phyloP scores from a whole-genome alignment of 2,113 vertebrate genomes.

The Bujurquina vittata region DNA sequence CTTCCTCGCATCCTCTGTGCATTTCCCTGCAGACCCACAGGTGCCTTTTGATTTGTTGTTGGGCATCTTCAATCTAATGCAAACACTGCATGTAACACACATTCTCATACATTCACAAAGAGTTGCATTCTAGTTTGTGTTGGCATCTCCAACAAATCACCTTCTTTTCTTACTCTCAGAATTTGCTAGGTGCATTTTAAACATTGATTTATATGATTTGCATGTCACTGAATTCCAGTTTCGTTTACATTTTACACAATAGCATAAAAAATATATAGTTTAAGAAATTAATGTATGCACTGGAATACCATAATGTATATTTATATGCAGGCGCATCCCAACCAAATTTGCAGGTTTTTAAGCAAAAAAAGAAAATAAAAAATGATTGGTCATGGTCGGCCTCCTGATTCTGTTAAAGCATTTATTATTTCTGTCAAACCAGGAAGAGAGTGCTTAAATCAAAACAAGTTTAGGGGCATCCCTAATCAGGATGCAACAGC shows the following conservation, averaged over 20 bases:
- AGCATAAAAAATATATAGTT: not conserved
- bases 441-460: not conserved
- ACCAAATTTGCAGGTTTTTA: not conserved
- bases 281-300: not conserved
- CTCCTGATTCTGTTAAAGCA: not conserved
- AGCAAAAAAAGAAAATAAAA: not conserved
- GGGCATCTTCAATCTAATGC: conserved; percentile 12
- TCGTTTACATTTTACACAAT: not conserved
- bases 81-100: not conserved
- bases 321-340: not conserved
- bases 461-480: conserved; percentile 15
- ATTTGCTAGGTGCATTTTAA: not conserved
- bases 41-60: conserved; percentile 35
- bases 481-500: conserved; percentile 10
- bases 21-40: conserved; percentile 20
- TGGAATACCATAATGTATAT: not conserved
- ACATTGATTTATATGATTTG: not conserved
- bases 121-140: not conserved
- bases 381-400: not conserved
- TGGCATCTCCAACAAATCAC: not conserved
- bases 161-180: not conserved
- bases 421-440: conserved; percentile 2
- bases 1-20: not conserved
- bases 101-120: not conserved
- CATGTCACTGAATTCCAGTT: not conserved